phyloP scores from a whole-genome alignment of 2,797 vertebrate genomes.

The Epinephelus malabaricus region DNA sequence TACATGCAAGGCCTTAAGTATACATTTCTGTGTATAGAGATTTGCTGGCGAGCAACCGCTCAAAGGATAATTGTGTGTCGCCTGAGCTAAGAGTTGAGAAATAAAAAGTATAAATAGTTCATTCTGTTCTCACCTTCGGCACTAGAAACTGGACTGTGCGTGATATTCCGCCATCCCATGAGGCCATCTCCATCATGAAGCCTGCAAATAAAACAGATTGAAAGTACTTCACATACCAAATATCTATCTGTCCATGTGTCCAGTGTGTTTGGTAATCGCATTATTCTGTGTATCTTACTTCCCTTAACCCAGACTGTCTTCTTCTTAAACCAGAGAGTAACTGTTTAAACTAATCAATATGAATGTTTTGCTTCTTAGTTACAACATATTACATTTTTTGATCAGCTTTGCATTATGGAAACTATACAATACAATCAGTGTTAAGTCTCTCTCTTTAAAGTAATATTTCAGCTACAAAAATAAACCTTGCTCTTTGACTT shows the following conservation, averaged over 20 bases:
- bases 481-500: background rate
- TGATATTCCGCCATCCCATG: conserved; percentile 98
- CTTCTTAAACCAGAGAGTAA: background rate
- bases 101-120: background rate
- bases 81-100: background rate
- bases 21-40: conserved; percentile 31
- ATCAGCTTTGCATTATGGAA: background rate
- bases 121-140: conserved; percentile 89
- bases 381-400: background rate
- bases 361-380: background rate
- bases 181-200: conserved; percentile 99
- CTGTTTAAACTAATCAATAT: background rate
- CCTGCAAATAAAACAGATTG: conserved; percentile 80
- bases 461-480: background rate
- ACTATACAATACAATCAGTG: background rate
- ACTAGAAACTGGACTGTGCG: conserved; percentile 99
- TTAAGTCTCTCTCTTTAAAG: background rate
- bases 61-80: background rate
- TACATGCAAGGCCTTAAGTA: conserved; percentile 18
- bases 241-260: background rate
- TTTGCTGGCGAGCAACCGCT: conserved; percentile 8
- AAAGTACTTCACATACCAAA: background rate
- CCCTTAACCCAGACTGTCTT: too few species aligned
- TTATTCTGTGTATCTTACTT: background rate
- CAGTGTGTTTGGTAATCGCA: background rate